These are phyloP conservation scores for Meliscaeva auricollis DNA, from an alignment of 2,888 invertebrate genomes.

Conservation along the genomic window DNA sequence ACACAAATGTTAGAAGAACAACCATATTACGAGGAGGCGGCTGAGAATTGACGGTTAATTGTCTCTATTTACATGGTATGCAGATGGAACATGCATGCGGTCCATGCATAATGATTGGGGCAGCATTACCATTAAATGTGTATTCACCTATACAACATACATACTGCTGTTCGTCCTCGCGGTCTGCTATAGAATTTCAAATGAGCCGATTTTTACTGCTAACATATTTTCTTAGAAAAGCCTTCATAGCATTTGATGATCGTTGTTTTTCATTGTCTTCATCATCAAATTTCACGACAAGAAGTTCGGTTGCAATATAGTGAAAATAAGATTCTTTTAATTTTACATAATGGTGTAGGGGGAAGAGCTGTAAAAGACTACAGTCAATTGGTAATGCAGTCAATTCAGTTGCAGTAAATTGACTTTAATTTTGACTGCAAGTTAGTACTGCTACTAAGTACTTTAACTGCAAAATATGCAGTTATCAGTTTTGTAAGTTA, in stretches of 20 bases:
- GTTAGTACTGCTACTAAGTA: too few relatives aligned
- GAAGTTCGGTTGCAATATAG: too few relatives aligned
- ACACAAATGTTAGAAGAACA: conserved; percentile 57
- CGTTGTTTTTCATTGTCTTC: neutral
- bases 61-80: conserved; percentile 65
- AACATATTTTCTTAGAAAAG: neutral
- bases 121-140: conserved; percentile 32
- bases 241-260: conserved; percentile 1
- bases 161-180: neutral
- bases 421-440: too few relatives aligned
- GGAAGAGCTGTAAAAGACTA: too few relatives aligned
- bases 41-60: conserved; percentile 63
- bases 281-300: neutral
- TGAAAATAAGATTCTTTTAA: too few relatives aligned
- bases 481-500: too few relatives aligned
- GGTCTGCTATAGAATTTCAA: neutral
- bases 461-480: too few relatives aligned
- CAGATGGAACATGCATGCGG: conserved; percentile 16
- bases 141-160: too few relatives aligned
- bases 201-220: neutral
- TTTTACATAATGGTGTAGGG: too few relatives aligned
- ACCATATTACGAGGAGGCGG: conserved; percentile 11
- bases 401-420: too few relatives aligned
- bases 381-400: too few relatives aligned
- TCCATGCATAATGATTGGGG: conserved; percentile 15